A percentile compares a stretch with the other conserved stretches of the same genome.
These are phyloP conservation scores for Pocillopora verrucosa DNA, from an alignment of 64 coral and sea anemone genomes.

Conservation along the genomic window DNA sequence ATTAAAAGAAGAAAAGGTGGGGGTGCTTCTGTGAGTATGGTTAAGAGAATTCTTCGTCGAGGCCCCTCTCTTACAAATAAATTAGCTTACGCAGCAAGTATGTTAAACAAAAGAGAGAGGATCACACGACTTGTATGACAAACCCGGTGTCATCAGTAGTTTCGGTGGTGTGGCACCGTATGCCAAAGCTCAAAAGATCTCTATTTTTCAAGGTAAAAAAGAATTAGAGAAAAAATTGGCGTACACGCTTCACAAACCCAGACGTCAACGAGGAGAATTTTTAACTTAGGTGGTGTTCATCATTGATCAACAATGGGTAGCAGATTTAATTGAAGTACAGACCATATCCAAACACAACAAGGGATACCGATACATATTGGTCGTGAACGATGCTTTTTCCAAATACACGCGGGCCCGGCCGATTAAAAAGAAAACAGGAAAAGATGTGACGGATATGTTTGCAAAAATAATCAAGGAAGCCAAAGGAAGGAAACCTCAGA, in stretches of 20 bases:
- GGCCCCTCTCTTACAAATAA: too few species aligned
- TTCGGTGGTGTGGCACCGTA: too few species aligned
- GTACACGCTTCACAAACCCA: constrained; percentile 57
- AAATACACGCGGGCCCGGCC: constrained; percentile 30
- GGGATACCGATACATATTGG: constrained; percentile 40
- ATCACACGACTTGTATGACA: too few species aligned
- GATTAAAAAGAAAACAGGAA: constrained; percentile 23
- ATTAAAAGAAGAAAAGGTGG: too few species aligned
- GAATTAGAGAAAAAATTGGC: too few species aligned
- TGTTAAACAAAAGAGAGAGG: too few species aligned
- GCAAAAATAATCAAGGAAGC: background rate
- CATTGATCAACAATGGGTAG: constrained; percentile 31
- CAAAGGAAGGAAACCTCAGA: background rate
- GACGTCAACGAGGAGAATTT: background rate
- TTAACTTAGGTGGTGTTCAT: background rate
- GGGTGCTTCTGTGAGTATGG: too few species aligned
- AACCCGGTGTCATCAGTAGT: too few species aligned
- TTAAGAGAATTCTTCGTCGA: too few species aligned
- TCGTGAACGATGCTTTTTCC: constrained; percentile 36
- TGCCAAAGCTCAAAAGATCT: too few species aligned
- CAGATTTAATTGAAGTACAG: constrained; percentile 42
- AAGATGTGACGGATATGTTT: background rate
- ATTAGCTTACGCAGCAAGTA: too few species aligned
- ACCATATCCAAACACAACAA: background rate
- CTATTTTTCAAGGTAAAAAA: too few species aligned